Evolutionary conservation across 2,888 invertebrate genomes (phyloP).

Genomic region (Branchipolynoe longqiensis): DNA sequence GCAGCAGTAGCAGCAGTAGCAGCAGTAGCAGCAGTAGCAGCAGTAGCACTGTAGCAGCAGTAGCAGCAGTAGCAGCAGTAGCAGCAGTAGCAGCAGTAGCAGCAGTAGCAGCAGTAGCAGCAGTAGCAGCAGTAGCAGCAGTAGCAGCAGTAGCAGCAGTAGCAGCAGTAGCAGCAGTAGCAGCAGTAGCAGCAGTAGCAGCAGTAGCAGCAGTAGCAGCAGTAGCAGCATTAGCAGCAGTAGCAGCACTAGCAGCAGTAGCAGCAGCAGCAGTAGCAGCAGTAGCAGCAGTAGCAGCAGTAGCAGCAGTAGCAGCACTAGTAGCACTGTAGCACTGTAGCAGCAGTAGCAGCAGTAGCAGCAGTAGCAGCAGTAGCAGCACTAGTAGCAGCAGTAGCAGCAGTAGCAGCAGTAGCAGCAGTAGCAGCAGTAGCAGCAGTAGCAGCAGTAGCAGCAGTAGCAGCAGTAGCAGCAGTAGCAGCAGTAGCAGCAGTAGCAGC

Average conservation of each 20-base stretch:
- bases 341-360: slow-evolving; percentile 27
- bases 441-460: no score
- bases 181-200: neutral
- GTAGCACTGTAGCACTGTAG: no score
- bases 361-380: neutral
- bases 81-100: neutral
- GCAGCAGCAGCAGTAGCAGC: neutral
- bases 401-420: slow-evolving; percentile 29
- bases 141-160: slow-evolving; percentile 26
- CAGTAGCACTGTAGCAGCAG: slow-evolving; percentile 5
- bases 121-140: slow-evolving; percentile 49
- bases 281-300: slow-evolving; percentile 18
- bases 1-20: slow-evolving; percentile 35
- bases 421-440: no score
- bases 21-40: slow-evolving; percentile 1
- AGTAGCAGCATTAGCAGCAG: neutral
- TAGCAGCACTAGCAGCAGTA: neutral
- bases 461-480: no score
- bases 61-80: slow-evolving; percentile 20
- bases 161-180: neutral
- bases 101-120: slow-evolving; percentile 2
- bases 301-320: slow-evolving; percentile 34
- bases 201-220: neutral
- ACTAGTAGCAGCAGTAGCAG: neutral
- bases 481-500: no score